These are phyloP conservation scores for Trissolcus brochymenae DNA, from an alignment of 2,888 invertebrate genomes.

Conservation along the genomic window DNA sequence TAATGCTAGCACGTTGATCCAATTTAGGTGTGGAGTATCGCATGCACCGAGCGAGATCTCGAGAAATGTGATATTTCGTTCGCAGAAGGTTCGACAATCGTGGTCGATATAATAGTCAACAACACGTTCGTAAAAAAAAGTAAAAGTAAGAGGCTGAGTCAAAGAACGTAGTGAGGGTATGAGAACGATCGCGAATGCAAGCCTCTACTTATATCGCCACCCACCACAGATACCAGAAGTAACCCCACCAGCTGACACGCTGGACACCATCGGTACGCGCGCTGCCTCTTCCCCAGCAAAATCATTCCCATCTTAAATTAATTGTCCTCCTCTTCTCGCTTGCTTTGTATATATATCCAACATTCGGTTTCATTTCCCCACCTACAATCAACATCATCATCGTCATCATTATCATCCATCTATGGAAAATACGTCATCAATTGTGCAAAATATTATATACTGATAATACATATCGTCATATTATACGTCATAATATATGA, in stretches of 20 bases:
- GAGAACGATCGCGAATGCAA: slow-evolving; percentile 74
- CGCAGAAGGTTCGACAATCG: slow-evolving; percentile 57
- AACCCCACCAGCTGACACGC: slow-evolving; percentile 72
- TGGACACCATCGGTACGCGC: slow-evolving; percentile 62
- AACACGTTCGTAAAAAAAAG: slow-evolving; percentile 63
- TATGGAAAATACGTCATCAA: no score
- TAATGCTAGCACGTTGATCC: slow-evolving; percentile 35
- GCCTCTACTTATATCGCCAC: slow-evolving; percentile 76
- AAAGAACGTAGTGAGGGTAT: slow-evolving; percentile 76
- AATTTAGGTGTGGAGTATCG: slow-evolving; percentile 42
- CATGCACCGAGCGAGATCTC: slow-evolving; percentile 44
- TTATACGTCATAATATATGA: not conserved
- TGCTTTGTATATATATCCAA: not conserved
- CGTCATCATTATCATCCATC: not conserved
- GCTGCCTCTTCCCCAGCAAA: slow-evolving; percentile 34
- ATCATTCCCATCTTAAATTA: slow-evolving; percentile 7
- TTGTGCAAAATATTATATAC: not conserved
- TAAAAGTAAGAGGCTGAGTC: slow-evolving; percentile 74
- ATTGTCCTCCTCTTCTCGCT: slow-evolving; percentile 3
- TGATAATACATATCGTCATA: not conserved
- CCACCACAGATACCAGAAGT: slow-evolving; percentile 70
- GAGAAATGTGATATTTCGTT: slow-evolving; percentile 56
- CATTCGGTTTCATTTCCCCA: not conserved
- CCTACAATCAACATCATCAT: not conserved
- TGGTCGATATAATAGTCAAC: slow-evolving; percentile 56